These are phyloP conservation scores for Hemicordylus capensis DNA, from an alignment of 2,113 vertebrate species.

Conservation along the genomic window DNA sequence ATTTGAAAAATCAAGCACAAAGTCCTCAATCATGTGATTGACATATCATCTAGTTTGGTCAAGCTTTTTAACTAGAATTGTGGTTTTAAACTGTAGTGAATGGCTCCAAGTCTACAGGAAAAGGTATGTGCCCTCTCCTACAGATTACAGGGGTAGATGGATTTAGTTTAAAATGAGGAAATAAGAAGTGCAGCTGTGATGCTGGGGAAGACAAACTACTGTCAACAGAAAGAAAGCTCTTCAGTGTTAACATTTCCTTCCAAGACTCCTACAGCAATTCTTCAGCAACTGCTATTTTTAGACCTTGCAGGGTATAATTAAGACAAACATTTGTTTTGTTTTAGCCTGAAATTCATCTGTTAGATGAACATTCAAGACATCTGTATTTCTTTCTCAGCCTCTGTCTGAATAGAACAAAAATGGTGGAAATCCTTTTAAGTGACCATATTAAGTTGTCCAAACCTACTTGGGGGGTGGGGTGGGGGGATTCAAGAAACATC, in stretches of 20 bases:
- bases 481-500: background rate
- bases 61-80: too few species aligned
- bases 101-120: too few species aligned
- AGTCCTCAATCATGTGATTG: too few species aligned
- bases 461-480: background rate
- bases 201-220: background rate
- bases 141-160: too few species aligned
- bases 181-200: background rate
- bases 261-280: background rate
- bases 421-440: background rate
- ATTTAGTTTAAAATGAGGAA: background rate
- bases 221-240: background rate
- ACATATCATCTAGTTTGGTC: too few species aligned
- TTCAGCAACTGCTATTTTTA: constrained; percentile 40
- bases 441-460: background rate
- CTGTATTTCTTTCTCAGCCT: background rate
- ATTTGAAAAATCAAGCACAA: too few species aligned
- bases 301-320: background rate
- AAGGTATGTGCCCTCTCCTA: rapidly evolving
- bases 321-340: constrained; percentile 26
- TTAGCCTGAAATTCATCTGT: constrained; percentile 7
- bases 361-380: background rate
- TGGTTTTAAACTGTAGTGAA: too few species aligned
- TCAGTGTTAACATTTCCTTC: background rate
- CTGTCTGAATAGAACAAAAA: background rate